These are phyloP conservation scores for Daphoenositta chrysoptera DNA, from an alignment of 2,113 vertebrate genomes.

Conservation along the genomic window DNA sequence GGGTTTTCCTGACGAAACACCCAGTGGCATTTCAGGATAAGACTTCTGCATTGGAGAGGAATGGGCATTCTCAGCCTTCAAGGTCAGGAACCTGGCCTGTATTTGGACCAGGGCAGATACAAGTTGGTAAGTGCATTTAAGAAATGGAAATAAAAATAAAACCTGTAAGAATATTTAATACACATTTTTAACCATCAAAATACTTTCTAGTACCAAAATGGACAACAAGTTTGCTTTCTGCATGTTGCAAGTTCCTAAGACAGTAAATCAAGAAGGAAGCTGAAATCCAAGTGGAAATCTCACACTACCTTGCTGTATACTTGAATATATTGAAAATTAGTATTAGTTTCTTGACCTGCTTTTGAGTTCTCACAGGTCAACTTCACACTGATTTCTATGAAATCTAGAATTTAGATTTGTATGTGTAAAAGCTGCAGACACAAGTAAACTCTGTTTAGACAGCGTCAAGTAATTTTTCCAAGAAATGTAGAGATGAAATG, in stretches of 20 bases:
- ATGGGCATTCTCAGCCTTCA: background rate
- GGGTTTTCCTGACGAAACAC: background rate
- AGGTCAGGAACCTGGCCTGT: background rate
- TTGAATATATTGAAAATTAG: background rate
- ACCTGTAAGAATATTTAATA: background rate
- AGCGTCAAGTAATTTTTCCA: background rate
- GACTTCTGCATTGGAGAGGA: background rate
- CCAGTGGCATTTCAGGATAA: background rate
- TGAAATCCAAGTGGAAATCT: background rate
- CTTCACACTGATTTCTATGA: background rate
- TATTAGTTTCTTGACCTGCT: background rate
- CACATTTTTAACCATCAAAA: background rate
- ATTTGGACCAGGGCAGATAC: background rate
- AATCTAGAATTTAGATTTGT: background rate
- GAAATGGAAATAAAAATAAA: background rate
- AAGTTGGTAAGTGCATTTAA: background rate
- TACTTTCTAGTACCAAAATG: background rate
- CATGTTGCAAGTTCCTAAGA: background rate
- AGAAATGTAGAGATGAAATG: background rate
- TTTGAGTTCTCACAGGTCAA: background rate
- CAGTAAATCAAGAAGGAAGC: background rate
- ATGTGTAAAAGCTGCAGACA: background rate
- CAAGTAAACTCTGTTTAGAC: background rate
- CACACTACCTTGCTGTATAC: background rate
- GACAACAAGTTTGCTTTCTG: background rate